Percentiles rank a stretch among this genome's conserved stretches.
These are phyloP conservation scores for Koerneria pararmatus DNA, from an alignment of 2,888 invertebrate genomes.

Conservation along the genomic window DNA sequence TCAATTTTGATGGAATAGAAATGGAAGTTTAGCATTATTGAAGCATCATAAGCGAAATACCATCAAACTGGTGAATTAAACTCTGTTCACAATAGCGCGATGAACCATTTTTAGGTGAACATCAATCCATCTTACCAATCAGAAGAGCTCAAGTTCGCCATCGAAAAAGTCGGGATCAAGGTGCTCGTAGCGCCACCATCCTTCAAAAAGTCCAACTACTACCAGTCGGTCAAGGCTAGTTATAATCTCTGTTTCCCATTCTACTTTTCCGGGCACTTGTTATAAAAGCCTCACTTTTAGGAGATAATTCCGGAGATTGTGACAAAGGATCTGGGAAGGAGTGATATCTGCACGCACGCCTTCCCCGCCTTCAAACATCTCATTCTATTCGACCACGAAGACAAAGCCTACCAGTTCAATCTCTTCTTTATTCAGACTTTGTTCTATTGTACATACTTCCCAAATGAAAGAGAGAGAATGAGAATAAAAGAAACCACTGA, in stretches of 20 bases:
- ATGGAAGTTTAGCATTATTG: too few relatives aligned
- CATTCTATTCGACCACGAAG: conserved; percentile 65
- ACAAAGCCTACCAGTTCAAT: conserved; percentile 46
- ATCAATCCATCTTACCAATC: conserved; percentile 74
- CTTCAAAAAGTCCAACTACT: conserved; percentile 71
- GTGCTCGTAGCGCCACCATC: conserved; percentile 69
- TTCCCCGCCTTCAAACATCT: conserved; percentile 64
- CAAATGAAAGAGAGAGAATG: too few relatives aligned
- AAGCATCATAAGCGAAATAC: too few relatives aligned
- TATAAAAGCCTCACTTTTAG: conserved; percentile 24
- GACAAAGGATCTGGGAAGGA: conserved; percentile 40
- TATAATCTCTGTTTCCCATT: neutral
- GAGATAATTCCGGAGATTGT: conserved; percentile 53
- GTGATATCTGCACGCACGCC: conserved; percentile 37
- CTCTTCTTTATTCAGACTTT: too few relatives aligned
- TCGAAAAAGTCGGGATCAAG: conserved; percentile 70
- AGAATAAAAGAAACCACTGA: too few relatives aligned
- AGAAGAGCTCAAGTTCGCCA: conserved; percentile 71
- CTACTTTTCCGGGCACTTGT: neutral
- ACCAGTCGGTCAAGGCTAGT: conserved; percentile 58
- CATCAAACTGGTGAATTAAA: neutral
- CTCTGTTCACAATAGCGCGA: conserved; percentile 9
- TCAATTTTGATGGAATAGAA: too few relatives aligned
- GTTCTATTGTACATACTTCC: too few relatives aligned
- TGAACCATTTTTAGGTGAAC: conserved; percentile 67